Percentiles rank a stretch among this genome's conserved stretches.
phyloP scores from a whole-genome alignment of 1,140 invertebrate species.

The Drosophila arizonae region DNA sequence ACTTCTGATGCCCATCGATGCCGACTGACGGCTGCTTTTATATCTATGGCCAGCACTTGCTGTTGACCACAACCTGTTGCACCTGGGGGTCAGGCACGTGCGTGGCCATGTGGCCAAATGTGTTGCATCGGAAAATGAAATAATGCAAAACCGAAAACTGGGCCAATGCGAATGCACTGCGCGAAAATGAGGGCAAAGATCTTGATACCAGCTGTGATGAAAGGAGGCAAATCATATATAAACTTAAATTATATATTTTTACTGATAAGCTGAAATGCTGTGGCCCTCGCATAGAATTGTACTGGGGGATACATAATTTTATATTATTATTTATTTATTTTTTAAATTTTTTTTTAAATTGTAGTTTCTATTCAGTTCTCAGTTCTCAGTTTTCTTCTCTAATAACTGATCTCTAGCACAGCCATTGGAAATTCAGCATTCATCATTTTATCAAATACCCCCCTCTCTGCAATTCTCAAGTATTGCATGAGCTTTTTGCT shows the following conservation, averaged over 20 bases:
- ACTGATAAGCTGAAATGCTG: too few relatives aligned
- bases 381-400: too few relatives aligned
- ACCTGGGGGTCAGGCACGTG: conserved; percentile 54
- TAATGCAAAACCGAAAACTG: conserved; percentile 43
- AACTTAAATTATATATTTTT: too few relatives aligned
- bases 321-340: too few relatives aligned
- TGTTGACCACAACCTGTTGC: conserved; percentile 51
- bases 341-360: too few relatives aligned
- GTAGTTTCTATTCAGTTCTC: too few relatives aligned
- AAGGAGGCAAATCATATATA: neutral
- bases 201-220: too few relatives aligned
- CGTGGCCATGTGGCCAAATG: conserved; percentile 19
- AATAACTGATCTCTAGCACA: too few relatives aligned
- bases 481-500: neutral
- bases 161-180: conserved; percentile 60
- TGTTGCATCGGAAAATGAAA: conserved; percentile 37
- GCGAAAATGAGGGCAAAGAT: conserved; percentile 9
- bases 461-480: neutral
- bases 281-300: too few relatives aligned
- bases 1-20: conserved; percentile 37
- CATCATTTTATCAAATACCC: neutral
- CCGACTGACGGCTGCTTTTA: conserved; percentile 31
- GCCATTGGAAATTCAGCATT: too few relatives aligned
- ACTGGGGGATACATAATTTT: too few relatives aligned
- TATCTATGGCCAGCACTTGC: conserved; percentile 33